Evolutionary conservation across 2,888 invertebrate species (phyloP), one percentile per base, ranked within the genome.

Genomic region (Epinotia bilunana): DNA sequence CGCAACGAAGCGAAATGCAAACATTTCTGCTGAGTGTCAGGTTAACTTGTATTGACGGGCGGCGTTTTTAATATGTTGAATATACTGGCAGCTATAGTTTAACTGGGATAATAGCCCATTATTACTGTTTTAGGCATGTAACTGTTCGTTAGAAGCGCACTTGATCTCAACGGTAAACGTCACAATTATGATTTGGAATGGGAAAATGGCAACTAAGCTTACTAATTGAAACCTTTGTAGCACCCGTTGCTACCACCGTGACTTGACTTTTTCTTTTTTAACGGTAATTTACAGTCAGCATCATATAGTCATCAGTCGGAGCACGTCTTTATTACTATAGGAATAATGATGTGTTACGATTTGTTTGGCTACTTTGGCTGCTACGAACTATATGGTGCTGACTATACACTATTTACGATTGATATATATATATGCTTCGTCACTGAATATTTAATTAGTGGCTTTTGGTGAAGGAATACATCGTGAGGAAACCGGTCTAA

Each of bases 91-190:
- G n/a, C 4, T 43, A 69, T 69, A n/a, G 5, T 60, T 60, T 46
- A 28, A 11, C 46, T 60, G 46, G 23, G 12, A 20, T 23, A 43
- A 58, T 65, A 39, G 65, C 60, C 74, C 18, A 71, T 71, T 71
- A 65, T 71, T 71, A 74, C 74, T 71, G 74, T 65, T 70, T 74
- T 65, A 43, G 58, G 70, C 43, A 53, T 71, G 60, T 74, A 74
- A 74, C 70, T 43, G 58, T 74, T 33, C 23, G 64, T 69, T 58
- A 69, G 62, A 18, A n/a, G 46, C 63, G 60, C 49, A 61, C 61
- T 74, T 61, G 6, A 61, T 28, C 63, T 49, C 13, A 63, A 69
- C 69, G 69, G 74, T 70, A 61, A 62, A 43, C 9, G 60, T 28
- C 39, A 23, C 62, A 65, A 71, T 75, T 62, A 71, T 71, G 67